These are phyloP conservation scores for Chaetoderma sp. DNA, from an alignment of 2,888 invertebrate species.

Conservation along the genomic window DNA sequence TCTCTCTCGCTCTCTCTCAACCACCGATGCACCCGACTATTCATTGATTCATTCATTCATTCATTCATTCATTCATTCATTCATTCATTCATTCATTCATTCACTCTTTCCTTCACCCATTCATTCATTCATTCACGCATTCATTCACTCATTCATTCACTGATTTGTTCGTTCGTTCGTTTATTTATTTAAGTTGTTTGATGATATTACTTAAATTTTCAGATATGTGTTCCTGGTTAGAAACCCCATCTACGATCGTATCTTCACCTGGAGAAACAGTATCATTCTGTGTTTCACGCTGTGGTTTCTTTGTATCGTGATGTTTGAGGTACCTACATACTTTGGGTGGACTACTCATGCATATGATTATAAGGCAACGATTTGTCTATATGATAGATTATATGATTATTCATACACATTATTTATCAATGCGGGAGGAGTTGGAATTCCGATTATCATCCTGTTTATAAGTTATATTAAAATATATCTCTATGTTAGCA, in stretches of 20 bases:
- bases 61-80: too few species aligned
- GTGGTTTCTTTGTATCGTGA: slow-evolving; percentile 19
- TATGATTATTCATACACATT: slow-evolving; percentile 2
- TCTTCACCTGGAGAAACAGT: slow-evolving; percentile 24
- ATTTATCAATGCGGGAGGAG: background rate
- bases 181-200: too few species aligned
- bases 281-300: slow-evolving; percentile 12
- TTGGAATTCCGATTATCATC: background rate
- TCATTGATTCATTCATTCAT: too few species aligned
- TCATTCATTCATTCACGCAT: too few species aligned
- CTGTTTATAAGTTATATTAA: slow-evolving; percentile 1
- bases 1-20: too few species aligned
- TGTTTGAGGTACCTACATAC: slow-evolving; percentile 29
- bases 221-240: background rate
- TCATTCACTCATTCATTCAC: too few species aligned
- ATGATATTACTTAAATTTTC: too few species aligned
- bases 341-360: slow-evolving; percentile 3
- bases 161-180: too few species aligned
- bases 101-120: too few species aligned
- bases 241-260: background rate
- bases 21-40: too few species aligned
- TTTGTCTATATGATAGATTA: background rate
- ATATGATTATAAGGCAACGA: slow-evolving; percentile 1
- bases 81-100: too few species aligned
- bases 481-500: slow-evolving; percentile 2